Evolutionary conservation across 2,113 vertebrate species (phyloP).

Genomic region (Colius striatus): DNA sequence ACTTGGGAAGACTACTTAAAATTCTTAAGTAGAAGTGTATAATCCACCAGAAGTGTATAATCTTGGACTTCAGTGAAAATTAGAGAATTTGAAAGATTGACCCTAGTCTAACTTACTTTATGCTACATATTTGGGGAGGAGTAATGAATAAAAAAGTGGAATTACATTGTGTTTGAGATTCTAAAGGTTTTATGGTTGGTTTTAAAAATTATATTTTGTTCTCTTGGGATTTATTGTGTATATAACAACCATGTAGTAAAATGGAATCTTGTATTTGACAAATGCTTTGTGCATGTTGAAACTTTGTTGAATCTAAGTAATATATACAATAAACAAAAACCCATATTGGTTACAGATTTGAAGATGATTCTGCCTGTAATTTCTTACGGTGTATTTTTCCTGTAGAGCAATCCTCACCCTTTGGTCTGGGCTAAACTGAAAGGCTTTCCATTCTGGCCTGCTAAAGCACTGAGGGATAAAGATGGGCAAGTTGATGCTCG

Average conservation of each 20-base stretch:
- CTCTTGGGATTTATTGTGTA: background rate
- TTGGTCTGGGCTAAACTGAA: slow-evolving; percentile 98
- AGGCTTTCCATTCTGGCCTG: slow-evolving; percentile 99
- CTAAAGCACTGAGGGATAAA: slow-evolving; percentile 96
- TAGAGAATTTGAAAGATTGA: background rate
- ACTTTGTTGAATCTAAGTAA: background rate
- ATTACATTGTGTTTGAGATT: fast-evolving
- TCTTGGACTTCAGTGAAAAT: background rate
- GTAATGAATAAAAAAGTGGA: background rate
- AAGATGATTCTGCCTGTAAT: background rate
- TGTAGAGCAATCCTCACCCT: slow-evolving; percentile 95
- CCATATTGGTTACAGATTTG: background rate
- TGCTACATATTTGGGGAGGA: background rate
- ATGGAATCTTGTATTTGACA: background rate
- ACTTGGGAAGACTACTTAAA: background rate
- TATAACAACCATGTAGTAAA: background rate
- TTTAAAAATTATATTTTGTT: background rate
- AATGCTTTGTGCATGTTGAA: background rate
- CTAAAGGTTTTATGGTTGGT: background rate
- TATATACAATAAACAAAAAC: background rate
- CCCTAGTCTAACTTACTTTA: fast-evolving
- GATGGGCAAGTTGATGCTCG: slow-evolving; percentile 97
- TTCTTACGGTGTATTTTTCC: slow-evolving; percentile 50
- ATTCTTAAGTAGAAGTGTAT: background rate
- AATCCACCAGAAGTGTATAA: too few species aligned